These are phyloP conservation scores for Musca vetustissima DNA, from an alignment of 1,140 invertebrate genomes.

Conservation along the genomic window DNA sequence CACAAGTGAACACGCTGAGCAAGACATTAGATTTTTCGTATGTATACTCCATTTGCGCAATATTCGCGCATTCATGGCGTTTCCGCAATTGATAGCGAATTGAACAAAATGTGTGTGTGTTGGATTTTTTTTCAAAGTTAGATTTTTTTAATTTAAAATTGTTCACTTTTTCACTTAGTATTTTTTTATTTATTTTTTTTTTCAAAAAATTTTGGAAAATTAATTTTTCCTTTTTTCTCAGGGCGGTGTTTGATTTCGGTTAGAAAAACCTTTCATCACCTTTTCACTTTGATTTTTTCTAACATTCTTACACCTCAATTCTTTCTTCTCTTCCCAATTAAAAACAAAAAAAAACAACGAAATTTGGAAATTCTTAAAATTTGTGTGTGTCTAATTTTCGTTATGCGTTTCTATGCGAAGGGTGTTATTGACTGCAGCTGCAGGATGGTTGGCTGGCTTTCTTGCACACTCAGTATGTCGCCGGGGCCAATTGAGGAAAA, in stretches of 20 bases:
- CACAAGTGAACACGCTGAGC: slow-evolving; percentile 33
- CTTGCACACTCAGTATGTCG: too few species aligned
- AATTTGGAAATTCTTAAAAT: too few species aligned
- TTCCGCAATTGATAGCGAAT: slow-evolving; percentile 26
- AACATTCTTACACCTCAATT: not conserved
- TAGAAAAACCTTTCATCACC: not conserved
- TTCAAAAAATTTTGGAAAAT: not conserved
- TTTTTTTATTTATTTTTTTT: slow-evolving; percentile 7
- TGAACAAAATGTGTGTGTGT: slow-evolving; percentile 4
- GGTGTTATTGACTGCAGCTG: too few species aligned
- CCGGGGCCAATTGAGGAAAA: too few species aligned
- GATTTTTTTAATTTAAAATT: not conserved
- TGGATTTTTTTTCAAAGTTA: not conserved
- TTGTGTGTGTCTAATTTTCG: too few species aligned
- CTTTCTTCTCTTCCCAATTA: not conserved
- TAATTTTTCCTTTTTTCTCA: too few species aligned
- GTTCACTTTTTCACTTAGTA: not conserved
- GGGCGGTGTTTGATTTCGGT: not conserved
- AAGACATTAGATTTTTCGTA: slow-evolving; percentile 55
- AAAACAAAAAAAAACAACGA: too few species aligned
- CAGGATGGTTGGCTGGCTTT: too few species aligned
- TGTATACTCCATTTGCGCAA: slow-evolving; percentile 58
- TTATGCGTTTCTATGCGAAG: too few species aligned
- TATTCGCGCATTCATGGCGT: slow-evolving; percentile 57
- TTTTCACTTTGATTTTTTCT: not conserved